Base-by-base conservation (phyloP, 1,140 invertebrate genomes). In the Hylaeus anthracinus region DNA sequence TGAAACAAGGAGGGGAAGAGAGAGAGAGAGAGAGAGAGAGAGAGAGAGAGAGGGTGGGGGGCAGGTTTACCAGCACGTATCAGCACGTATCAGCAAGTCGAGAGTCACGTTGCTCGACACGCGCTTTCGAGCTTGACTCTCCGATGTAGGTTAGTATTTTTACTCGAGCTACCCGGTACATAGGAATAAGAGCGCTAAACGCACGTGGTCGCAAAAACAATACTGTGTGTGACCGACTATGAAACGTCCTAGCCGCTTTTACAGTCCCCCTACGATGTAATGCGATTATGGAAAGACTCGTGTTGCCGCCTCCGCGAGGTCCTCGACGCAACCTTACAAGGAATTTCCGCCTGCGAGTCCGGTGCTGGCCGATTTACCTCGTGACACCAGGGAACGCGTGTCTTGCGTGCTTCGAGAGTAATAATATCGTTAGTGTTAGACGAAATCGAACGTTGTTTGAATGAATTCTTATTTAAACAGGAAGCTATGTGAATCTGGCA, bases 81-180 rank as follows among this genome's bases (percentile, higher is more conserved):
- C 66, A 12, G 65, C 85, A 77, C 72, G 72, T 78, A 86, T 71
- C 85, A 51, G 56, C 73, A 41, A 75, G 84, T 69, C 56, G 81
- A 72, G 51, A 92, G 92, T 93, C 92, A 93, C 92, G 92, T 93
- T 93, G 92, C 88, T 76, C 61, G 90, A 89, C 92, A 93, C 92
- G 92, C 90, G 91, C 77, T 26, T 90, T 43, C 64, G 83, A 75
- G 74, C 82, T 86, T 74, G 76, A 39, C 64, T 26, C 26, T 26
- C 55, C 82, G 86, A 92, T 92, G 89, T 92, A 90, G 91, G 92
- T 91, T 93, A 92, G 86, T 80, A 88, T 90, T 89, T 84, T 89
- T 88, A 78, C 64, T 45, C 82, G 58, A 74, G 5, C 71, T 45
- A 82, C 82, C 72, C 55, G 82, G 73, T 86, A 86, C 81, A 79